Base-by-base conservation (phyloP, 1,140 invertebrate genomes). In the Cotesia chilonis region DNA sequence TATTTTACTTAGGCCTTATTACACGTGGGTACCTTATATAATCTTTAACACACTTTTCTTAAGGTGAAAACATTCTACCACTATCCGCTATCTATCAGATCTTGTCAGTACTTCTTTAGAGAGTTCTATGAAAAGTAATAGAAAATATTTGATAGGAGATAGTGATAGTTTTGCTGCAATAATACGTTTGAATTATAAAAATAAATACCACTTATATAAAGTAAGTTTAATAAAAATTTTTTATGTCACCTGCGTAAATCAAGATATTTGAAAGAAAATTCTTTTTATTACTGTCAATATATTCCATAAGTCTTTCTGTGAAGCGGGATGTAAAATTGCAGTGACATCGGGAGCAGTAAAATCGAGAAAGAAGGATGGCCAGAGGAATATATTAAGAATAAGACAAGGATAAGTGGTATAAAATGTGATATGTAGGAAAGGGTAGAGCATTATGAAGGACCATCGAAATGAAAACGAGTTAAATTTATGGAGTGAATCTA, bases 401-500 rank as follows among this genome's bases (percentile, higher is more conserved):
- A 17, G 54, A 55, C 54, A 55, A 14, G 17, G 12, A 17, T 55
- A 55, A 17, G 12, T 55, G 17, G 54, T n/a, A 55, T 55, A 55
- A 17, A 47, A 47, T 47, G 54, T 55, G 54, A 55, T 14, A 55
- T n/a, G n/a, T 51, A 51, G 47, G 47, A n/a, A 14, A 55, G 17
- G 12, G 4, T 14, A 55, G 4, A 55, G 7, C 12, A 55, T 55
- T 17, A 55, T 17, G 17, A 17, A 55, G 54, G 54, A n/a, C n/a
- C 54, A 55, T 55, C 54, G 54, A 55, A 55, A 55, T 55, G 54
- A 17, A 55, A 55, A 55, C 12, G 17, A 55, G 54, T 55, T 14
- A 55, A 14, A 55, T 55, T 55, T 55, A 55, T 55, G 54, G 54
- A 55, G n/a, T 14, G 54, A 55, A 55, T 55, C 54, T 55, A 5